Evolutionary conservation across 2,797 vertebrate species (phyloP), one percentile per base, ranked within the genome.

Genomic region (Octomys mimax): DNA sequence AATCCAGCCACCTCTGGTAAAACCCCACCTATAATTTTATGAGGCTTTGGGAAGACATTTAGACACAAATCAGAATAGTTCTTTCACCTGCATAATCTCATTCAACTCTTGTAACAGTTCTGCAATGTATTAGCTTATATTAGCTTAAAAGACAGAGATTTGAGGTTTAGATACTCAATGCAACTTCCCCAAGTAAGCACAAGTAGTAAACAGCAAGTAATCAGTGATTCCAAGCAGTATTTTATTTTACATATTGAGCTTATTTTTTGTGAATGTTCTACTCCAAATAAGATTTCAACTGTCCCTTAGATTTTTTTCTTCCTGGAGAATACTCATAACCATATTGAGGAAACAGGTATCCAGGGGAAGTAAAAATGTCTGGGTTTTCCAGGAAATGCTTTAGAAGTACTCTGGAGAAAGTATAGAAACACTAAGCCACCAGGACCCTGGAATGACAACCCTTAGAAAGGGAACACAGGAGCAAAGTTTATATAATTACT

Each of bases 291-390:
- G 59, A 61, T 54, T 89, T 78, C 22, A 95, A 84, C 75, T 70
- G 82, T 52, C 7, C 42, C 36, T 49, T 90, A 31, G 13, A 62
- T 79, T 90, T 90, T 97, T 97, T 68, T 89, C 24, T 92, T 93
- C 61, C 84, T 57, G 3, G 18, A 6, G 7, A 96, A 70, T n/a
- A 66, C 75, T 89, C 6, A n/a, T 91, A 96, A 80, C n/a, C 36
- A 96, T 16, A n/a, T 66, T 49, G 57, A 88, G 33, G 95, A 39
- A 81, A 64, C 86, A 71, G 9, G 36, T 80, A 39, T 75, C 85
- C 52, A 36, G 59, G 49, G 59, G 19, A 89, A 92, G 6, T 49
- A 12, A 12, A 7, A 61, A 31, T 84, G 12, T 54, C 73, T 78
- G 31, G 14, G 21, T 59, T 68, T 85, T 93, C 28, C 11, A 95